These are phyloP conservation scores for Drosophila bocqueti DNA, from an alignment of 1,140 invertebrate genomes.

Conservation along the genomic window DNA sequence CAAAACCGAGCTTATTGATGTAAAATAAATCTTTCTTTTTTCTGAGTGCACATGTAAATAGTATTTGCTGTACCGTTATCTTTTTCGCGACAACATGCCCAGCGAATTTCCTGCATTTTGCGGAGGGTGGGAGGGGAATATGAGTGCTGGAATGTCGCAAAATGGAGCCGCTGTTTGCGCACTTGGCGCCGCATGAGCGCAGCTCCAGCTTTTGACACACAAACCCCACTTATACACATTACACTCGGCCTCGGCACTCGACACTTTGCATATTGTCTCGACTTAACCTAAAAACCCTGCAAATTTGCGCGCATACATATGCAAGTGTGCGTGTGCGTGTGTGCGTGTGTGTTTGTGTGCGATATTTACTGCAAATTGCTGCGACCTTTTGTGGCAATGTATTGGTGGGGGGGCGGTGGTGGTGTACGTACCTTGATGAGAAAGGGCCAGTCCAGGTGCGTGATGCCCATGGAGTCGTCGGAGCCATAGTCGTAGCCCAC, in stretches of 20 bases:
- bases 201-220: conserved; percentile 54
- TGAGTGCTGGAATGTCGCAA: neutral
- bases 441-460: conserved; percentile 81
- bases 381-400: neutral
- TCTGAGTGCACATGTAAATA: neutral
- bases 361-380: conserved; percentile 13
- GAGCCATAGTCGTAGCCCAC: conserved; percentile 62
- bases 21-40: neutral
- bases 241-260: conserved; percentile 40
- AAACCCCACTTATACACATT: conserved; percentile 57
- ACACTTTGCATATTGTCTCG: conserved; percentile 51
- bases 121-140: fast-evolving
- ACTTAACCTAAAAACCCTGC: conserved; percentile 64
- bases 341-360: neutral
- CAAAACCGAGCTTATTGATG: neutral
- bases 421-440: conserved; percentile 75
- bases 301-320: conserved; percentile 19
- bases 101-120: too few species aligned
- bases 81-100: neutral
- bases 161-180: conserved; percentile 10
- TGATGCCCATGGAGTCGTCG: conserved; percentile 65
- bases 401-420: neutral
- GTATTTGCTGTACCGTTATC: neutral
- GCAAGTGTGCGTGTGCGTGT: neutral
- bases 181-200: conserved; percentile 13